Base-by-base conservation (phyloP, 2,888 invertebrate species). In the Parnassius orleans region DNA sequence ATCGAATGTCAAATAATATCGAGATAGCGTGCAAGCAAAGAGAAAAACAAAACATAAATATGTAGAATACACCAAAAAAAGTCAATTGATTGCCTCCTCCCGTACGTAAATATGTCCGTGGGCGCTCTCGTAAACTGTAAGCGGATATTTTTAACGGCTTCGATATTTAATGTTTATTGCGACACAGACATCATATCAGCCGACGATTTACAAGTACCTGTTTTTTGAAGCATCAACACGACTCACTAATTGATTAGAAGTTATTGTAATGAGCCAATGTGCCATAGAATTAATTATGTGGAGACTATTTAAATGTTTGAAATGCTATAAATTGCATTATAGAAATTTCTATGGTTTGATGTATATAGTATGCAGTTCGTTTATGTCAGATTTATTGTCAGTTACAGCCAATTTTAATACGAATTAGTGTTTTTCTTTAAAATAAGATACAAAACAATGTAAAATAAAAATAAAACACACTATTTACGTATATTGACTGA, bases 141-240 rank as follows among this genome's bases (percentile, higher is more conserved):
- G 85, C 70, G 83, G 91, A 91, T 91, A 91, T 89, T 90, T 86
- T 90, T 89, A 90, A 88, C 84, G 79, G 82, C 86, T 77, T 84
- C 88, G 89, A 91, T 91, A 91, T 91, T 91, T 88, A 90, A 90
- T 90, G 91, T 91, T 91, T 91, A 91, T 91, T 83, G 84, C 81
- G 86, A 85, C 83, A 84, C 84, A 76, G 86, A 88, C 90, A 90
- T 87, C 86, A 90, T 90, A 90, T 90, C 86, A 87, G 78, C 79
- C 66, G 71, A 77, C 81, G 86, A 88, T 89, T 88, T 87, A 85
- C 87, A 83, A 57, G 60, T 84, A 83, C 81, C 84, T 87, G 70
- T 69, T 71, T 63, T 63, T 64, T 67, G 69, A 65, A 67, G 76
- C 77, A 79, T 79, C 76, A 78, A 81, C 48, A 75, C 70, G 65